These are phyloP conservation scores for Gobio gobio DNA, from an alignment of 2,113 vertebrate genomes.

Conservation along the genomic window DNA sequence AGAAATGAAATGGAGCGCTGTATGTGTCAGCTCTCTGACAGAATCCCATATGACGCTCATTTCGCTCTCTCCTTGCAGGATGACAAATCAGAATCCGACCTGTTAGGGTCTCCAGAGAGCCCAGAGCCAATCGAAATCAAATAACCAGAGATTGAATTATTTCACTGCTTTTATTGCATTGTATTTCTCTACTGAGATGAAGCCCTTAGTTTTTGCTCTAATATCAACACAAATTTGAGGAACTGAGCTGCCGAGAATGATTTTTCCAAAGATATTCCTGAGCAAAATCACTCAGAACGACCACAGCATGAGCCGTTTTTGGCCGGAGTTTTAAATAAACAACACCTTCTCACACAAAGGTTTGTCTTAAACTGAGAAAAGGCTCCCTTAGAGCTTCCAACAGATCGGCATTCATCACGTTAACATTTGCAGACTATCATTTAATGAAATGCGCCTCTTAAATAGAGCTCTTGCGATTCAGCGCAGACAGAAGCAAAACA, in stretches of 20 bases:
- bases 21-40: conserved; percentile 38
- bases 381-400: conserved; percentile 1
- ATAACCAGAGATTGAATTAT: conserved; percentile 40
- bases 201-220: not conserved
- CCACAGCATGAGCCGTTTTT: not conserved
- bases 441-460: conserved; percentile 41
- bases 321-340: conserved; percentile 22
- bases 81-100: conserved; percentile 26
- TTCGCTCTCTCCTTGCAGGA: conserved; percentile 18
- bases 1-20: conserved; percentile 38
- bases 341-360: conserved; percentile 10
- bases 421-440: conserved; percentile 41
- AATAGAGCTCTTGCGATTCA: conserved; percentile 38
- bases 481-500: not conserved
- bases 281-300: not conserved
- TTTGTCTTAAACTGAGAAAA: conserved; percentile 12
- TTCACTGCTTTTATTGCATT: conserved; percentile 32
- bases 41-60: conserved; percentile 37
- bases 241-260: not conserved
- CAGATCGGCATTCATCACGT: conserved; percentile 33
- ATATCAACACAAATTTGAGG: not conserved
- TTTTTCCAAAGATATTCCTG: not conserved
- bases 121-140: conserved; percentile 42
- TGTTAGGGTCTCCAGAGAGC: conserved; percentile 7
- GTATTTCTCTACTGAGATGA: conserved; percentile 21